A percentile compares a stretch with the other conserved stretches of the same genome.
These are phyloP conservation scores for Aphelenchoides bicaudatus DNA, from an alignment of 2,888 invertebrate genomes.

Conservation along the genomic window DNA sequence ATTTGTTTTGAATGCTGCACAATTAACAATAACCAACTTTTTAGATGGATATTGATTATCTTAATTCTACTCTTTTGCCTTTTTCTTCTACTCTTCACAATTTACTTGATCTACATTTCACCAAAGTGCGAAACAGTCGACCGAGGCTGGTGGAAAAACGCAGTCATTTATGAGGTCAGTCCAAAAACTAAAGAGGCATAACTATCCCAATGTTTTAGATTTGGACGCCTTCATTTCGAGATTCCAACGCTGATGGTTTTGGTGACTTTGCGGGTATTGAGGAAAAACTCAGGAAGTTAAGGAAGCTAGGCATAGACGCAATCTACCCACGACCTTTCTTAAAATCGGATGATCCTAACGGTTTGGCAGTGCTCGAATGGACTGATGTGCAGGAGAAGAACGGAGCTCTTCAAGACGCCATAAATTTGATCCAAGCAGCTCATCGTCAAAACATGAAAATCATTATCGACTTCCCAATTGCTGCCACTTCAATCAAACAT, in stretches of 20 bases:
- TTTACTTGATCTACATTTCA: constrained; percentile 40
- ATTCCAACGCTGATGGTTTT: constrained; percentile 76
- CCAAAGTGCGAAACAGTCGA: constrained; percentile 41
- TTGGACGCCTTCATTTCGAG: constrained; percentile 80
- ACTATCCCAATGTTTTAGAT: constrained; percentile 68
- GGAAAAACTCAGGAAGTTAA: constrained; percentile 25
- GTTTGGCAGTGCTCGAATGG: constrained; percentile 68
- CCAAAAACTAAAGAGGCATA: not conserved
- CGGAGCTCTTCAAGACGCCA: constrained; percentile 72
- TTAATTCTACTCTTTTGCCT: constrained; percentile 45
- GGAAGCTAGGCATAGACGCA: constrained; percentile 30
- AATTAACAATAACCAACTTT: not conserved
- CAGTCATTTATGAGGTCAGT: constrained; percentile 50
- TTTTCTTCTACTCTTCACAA: constrained; percentile 40
- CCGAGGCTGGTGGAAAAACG: constrained; percentile 49
- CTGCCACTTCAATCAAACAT: constrained; percentile 67
- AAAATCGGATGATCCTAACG: constrained; percentile 25
- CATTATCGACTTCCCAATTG: constrained; percentile 64
- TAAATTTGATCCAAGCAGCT: constrained; percentile 68
- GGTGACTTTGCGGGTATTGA: constrained; percentile 75
- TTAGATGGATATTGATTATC: constrained; percentile 43
- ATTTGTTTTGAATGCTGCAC: not conserved
- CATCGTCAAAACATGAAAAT: constrained; percentile 64
- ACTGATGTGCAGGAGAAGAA: constrained; percentile 70
- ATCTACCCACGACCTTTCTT: constrained; percentile 39